Conservation (phyloP, 2,888 invertebrate genomes). For the Calameuta idolon region DNA sequence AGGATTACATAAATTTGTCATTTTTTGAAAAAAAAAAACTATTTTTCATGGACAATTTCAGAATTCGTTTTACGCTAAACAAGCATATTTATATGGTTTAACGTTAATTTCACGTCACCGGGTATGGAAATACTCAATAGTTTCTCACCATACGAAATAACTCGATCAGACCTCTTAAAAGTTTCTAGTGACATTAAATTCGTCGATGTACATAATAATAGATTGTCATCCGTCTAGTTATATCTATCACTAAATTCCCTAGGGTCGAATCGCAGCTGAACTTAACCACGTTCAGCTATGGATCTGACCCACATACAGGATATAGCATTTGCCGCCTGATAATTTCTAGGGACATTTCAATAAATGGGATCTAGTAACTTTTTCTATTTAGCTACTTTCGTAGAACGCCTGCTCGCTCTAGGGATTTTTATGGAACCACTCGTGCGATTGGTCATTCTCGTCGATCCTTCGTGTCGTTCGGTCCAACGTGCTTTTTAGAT, state of each 20-base stretch:
- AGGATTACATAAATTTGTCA: not conserved
- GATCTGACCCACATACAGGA: too few species aligned
- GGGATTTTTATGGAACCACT: not conserved
- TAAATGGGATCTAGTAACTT: not conserved
- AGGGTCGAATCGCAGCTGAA: not conserved
- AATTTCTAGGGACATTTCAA: not conserved
- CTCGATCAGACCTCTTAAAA: not conserved
- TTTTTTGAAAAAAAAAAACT: too few species aligned
- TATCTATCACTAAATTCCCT: not conserved
- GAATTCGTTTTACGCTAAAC: too few species aligned
- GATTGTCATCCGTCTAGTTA: not conserved
- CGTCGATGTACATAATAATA: not conserved
- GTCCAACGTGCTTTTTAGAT: not conserved
- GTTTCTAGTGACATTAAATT: not conserved
- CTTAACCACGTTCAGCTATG: not conserved
- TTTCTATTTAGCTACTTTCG: not conserved
- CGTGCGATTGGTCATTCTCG: not conserved
- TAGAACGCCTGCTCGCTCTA: not conserved
- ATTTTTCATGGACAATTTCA: too few species aligned
- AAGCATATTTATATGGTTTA: not conserved
- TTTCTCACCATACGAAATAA: not conserved
- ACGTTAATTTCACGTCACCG: not conserved
- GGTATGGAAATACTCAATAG: not conserved
- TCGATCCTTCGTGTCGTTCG: not conserved
- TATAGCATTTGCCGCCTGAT: not conserved